Evolutionary conservation across 2,888 invertebrate genomes (phyloP).

Genomic region (Macropis europaea): DNA sequence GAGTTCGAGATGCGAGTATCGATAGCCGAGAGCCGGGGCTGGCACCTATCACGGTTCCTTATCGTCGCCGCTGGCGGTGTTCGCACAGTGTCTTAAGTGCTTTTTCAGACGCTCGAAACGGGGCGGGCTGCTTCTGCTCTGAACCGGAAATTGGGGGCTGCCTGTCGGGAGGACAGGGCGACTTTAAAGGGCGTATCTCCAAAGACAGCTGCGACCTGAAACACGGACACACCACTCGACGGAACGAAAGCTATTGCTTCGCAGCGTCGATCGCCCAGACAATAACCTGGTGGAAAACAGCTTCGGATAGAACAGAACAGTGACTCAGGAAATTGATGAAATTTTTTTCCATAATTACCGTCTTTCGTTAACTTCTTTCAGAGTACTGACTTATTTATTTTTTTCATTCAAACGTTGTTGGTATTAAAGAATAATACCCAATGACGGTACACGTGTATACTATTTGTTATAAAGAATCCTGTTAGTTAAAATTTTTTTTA

Average conservation of each 20-base stretch:
- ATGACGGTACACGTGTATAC: too few relatives aligned
- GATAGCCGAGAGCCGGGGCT: slow-evolving; percentile 29
- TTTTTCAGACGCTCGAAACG: slow-evolving; percentile 33
- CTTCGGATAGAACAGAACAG: too few relatives aligned
- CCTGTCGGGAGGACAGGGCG: slow-evolving; percentile 23
- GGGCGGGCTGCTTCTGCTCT: slow-evolving; percentile 15
- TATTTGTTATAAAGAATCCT: too few relatives aligned
- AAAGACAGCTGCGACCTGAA: neutral
- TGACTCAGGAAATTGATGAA: too few relatives aligned
- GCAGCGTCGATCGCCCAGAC: neutral
- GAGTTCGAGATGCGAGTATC: slow-evolving; percentile 41
- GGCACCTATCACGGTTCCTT: slow-evolving; percentile 28
- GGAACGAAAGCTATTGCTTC: neutral
- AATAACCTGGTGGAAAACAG: too few relatives aligned
- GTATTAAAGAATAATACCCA: too few relatives aligned
- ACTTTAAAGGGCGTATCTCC: neutral
- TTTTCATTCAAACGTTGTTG: too few relatives aligned
- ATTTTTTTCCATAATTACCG: too few relatives aligned
- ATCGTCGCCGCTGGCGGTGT: slow-evolving; percentile 35
- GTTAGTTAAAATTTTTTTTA: too few relatives aligned
- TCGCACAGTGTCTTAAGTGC: slow-evolving; percentile 52
- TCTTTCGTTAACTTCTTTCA: too few relatives aligned
- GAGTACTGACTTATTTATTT: too few relatives aligned
- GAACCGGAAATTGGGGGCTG: slow-evolving; percentile 54
- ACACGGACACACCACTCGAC: too few relatives aligned